Base-by-base conservation (phyloP, 2,888 invertebrate species). In the Horisme vitalbata region DNA sequence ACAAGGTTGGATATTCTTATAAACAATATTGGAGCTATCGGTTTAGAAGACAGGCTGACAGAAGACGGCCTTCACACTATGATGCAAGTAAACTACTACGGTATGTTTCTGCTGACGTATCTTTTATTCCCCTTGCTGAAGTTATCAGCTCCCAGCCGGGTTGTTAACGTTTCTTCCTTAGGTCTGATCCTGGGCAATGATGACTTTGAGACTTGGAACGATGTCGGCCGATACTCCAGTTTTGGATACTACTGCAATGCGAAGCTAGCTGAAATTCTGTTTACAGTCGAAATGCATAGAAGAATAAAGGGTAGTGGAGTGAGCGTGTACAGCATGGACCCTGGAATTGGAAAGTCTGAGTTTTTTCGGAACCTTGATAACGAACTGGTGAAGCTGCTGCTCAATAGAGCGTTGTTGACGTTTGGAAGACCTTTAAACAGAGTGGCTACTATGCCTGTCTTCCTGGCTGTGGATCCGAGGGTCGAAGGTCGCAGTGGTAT, bases 291-390 rank as follows among this genome's bases (percentile, higher is more conserved):
- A 70, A 79, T 83, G 79, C 64, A 73, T 4, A 75, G 64, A 32
- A 61, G 75, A 34, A 64, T 74, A 1, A 55, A 38, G 35, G 73
- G 68, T 0, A 71, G 92, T 15, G 93, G 93, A 7, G 93, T 96
- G 0, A 94, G 93, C 0, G 93, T 93, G 0, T 96, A 95, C 73
- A 96, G 94, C 60, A 88, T 96, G 64, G 96, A 96, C 83, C 97
- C 96, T 0, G 96, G 96, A 4, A 90, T 95, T 79, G 93, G 94
- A 32, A 94, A 94, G 68, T 93, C 94, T 0, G 93, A 94, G 15
- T 95, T 96, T 41, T 95, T 95, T 91, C 91, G 94, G 34, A 93
- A 79, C 49, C 64, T 61, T 1, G 65, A 71, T 0, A 70, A 57
- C 27, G 53, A 61, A 0, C 31, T 56, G 3, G 50, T 71, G 31